Evolutionary conservation across 1,140 invertebrate genomes (phyloP).

Genomic region (Sminthurides bifidus): DNA sequence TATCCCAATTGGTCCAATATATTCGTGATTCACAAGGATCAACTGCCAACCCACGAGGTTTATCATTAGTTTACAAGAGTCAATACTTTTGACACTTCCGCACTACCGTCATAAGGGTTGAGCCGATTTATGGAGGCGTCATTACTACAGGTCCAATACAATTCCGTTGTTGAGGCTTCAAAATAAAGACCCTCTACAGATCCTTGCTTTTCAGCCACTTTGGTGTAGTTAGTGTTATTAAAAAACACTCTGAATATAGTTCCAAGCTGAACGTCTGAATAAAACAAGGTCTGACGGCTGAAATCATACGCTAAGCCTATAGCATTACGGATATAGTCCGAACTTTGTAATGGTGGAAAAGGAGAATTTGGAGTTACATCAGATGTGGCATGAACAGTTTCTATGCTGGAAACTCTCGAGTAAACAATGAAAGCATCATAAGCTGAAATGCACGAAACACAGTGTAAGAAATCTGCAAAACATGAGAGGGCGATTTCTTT

Average conservation of each 20-base stretch:
- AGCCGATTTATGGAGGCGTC: slow-evolving; percentile 59
- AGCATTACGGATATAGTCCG: slow-evolving; percentile 61
- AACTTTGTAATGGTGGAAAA: slow-evolving; percentile 56
- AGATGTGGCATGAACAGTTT: slow-evolving; percentile 59
- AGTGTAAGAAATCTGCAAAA: slow-evolving; percentile 36
- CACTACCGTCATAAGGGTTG: slow-evolving; percentile 39
- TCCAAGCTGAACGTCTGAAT: slow-evolving; percentile 73
- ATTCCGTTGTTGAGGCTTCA: slow-evolving; percentile 26
- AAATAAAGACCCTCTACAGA: slow-evolving; percentile 31
- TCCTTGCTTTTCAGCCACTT: slow-evolving; percentile 46
- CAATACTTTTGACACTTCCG: slow-evolving; percentile 50
- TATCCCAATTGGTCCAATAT: slow-evolving; percentile 30
- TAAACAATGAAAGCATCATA: slow-evolving; percentile 65
- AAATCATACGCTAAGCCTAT: slow-evolving; percentile 75
- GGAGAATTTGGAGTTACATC: slow-evolving; percentile 60
- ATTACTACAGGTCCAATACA: slow-evolving; percentile 70
- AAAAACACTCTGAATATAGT: slow-evolving; percentile 72
- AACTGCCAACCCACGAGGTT: slow-evolving; percentile 67
- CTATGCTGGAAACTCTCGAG: slow-evolving; percentile 57
- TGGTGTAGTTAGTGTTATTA: slow-evolving; percentile 58
- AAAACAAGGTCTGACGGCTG: slow-evolving; percentile 55
- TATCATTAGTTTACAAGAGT: slow-evolving; percentile 55
- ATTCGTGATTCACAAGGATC: slow-evolving; percentile 53
- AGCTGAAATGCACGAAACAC: slow-evolving; percentile 34
- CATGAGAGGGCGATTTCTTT: slow-evolving; percentile 1